Conservation (phyloP, 2,888 invertebrate species). For the Drosophila kokeensis region DNA sequence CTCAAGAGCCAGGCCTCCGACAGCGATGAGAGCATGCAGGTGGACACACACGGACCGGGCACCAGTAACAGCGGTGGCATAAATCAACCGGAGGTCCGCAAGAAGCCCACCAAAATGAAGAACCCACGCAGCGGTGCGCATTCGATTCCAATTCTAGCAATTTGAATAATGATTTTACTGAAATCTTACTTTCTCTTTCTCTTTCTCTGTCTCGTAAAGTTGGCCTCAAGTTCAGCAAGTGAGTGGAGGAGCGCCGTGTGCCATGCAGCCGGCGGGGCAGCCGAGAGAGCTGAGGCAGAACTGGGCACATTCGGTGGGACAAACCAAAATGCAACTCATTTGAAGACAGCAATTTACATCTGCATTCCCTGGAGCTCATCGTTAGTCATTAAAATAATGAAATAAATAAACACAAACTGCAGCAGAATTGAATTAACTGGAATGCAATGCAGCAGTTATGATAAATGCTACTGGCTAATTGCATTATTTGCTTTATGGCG, state of each 20-base stretch:
- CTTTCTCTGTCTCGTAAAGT: slow-evolving; percentile 31
- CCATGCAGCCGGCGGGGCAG: slow-evolving; percentile 14
- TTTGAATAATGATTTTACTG: not conserved
- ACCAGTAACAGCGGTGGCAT: slow-evolving; percentile 79
- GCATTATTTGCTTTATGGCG: slow-evolving; percentile 26
- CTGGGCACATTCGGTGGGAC: slow-evolving; percentile 17
- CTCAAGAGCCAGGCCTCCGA: slow-evolving; percentile 92
- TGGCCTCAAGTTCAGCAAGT: slow-evolving; percentile 75
- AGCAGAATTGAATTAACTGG: slow-evolving; percentile 25
- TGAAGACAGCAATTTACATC: slow-evolving; percentile 20
- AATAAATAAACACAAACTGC: slow-evolving; percentile 26
- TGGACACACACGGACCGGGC: slow-evolving; percentile 89
- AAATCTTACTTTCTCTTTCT: not conserved
- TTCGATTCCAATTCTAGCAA: slow-evolving; percentile 41
- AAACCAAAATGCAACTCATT: slow-evolving; percentile 27
- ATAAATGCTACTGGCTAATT: slow-evolving; percentile 26
- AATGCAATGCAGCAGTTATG: slow-evolving; percentile 12
- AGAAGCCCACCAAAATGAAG: slow-evolving; percentile 84
- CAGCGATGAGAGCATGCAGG: slow-evolving; percentile 93
- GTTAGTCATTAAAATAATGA: slow-evolving; percentile 52
- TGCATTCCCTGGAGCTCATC: slow-evolving; percentile 26
- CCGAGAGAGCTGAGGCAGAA: slow-evolving; percentile 7
- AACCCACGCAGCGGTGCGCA: slow-evolving; percentile 75
- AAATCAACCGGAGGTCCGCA: slow-evolving; percentile 77
- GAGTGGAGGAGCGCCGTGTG: slow-evolving; percentile 50